phyloP scores from a whole-genome alignment of 1,140 invertebrate species.

The Drosophila pachea region DNA sequence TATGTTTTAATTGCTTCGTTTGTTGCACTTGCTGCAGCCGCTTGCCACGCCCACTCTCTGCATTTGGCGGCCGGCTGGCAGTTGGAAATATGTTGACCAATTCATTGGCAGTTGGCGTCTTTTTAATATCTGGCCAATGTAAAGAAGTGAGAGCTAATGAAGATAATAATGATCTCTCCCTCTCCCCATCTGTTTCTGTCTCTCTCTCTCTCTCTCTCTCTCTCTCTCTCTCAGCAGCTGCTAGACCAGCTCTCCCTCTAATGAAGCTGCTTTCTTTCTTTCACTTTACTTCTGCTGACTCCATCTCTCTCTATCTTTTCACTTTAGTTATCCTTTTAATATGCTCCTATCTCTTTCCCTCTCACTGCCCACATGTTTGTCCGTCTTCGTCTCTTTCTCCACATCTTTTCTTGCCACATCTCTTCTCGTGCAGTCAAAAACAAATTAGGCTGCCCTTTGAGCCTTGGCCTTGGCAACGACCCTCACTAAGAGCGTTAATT shows the following conservation, averaged over 20 bases:
- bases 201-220: too few relatives aligned
- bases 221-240: too few relatives aligned
- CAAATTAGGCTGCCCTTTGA: neutral
- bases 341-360: too few relatives aligned
- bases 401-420: neutral
- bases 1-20: constrained; percentile 24
- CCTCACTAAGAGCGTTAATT: neutral
- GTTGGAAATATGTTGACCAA: constrained; percentile 17
- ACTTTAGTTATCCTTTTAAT: too few relatives aligned
- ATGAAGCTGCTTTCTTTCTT: too few relatives aligned
- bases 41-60: too few relatives aligned
- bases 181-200: neutral
- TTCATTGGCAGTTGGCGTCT: constrained; percentile 35
- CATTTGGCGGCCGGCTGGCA: neutral
- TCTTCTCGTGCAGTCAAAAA: neutral
- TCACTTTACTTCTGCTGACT: too few relatives aligned
- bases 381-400: too few relatives aligned
- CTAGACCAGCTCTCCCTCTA: too few relatives aligned
- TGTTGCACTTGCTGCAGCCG: neutral
- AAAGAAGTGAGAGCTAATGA: too few relatives aligned
- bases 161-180: neutral
- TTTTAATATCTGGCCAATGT: neutral
- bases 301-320: too few relatives aligned
- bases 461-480: neutral
- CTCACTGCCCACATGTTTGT: too few relatives aligned